Evolutionary conservation across 2,888 invertebrate species (phyloP).

Genomic region (Reticulitermes lucifugus): DNA sequence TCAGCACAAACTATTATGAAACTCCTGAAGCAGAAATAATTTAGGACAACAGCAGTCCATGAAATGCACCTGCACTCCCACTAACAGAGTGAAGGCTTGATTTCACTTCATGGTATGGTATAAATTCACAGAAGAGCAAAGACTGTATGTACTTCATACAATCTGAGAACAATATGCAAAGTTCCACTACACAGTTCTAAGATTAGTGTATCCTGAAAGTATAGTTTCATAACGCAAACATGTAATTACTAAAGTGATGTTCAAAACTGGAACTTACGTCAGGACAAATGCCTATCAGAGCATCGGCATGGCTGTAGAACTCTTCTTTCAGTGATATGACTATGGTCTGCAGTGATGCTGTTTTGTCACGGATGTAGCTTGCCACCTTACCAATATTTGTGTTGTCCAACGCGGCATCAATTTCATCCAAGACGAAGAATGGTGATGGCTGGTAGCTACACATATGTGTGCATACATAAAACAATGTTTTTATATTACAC

Average conservation of each 20-base stretch:
- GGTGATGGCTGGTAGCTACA: conserved; percentile 95
- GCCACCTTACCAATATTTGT: conserved; percentile 99
- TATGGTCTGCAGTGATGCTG: conserved; percentile 92
- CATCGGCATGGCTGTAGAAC: conserved; percentile 98
- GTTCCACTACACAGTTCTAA: conserved; percentile 37
- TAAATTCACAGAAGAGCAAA: too few relatives aligned
- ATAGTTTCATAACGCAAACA: too few relatives aligned
- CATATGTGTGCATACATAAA: not conserved
- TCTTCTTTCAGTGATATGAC: conserved; percentile 99
- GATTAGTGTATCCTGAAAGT: not conserved
- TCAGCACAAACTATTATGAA: too few relatives aligned
- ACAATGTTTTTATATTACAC: not conserved
- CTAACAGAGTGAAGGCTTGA: too few relatives aligned
- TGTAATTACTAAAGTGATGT: too few relatives aligned
- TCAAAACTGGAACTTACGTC: conserved; percentile 73
- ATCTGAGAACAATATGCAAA: conserved; percentile 45
- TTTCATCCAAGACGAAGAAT: conserved; percentile 99
- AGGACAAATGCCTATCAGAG: conserved; percentile 96
- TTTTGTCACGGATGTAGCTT: conserved; percentile 93
- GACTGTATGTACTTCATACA: too few relatives aligned
- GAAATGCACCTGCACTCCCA: too few relatives aligned
- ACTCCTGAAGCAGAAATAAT: too few relatives aligned
- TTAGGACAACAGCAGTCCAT: too few relatives aligned
- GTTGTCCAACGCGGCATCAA: conserved; percentile 99
- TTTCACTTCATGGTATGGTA: too few relatives aligned